Evolutionary conservation across 2,797 vertebrate genomes (phyloP), one percentile per base, ranked within the genome.

Genomic region (Sebastes miniatus): DNA sequence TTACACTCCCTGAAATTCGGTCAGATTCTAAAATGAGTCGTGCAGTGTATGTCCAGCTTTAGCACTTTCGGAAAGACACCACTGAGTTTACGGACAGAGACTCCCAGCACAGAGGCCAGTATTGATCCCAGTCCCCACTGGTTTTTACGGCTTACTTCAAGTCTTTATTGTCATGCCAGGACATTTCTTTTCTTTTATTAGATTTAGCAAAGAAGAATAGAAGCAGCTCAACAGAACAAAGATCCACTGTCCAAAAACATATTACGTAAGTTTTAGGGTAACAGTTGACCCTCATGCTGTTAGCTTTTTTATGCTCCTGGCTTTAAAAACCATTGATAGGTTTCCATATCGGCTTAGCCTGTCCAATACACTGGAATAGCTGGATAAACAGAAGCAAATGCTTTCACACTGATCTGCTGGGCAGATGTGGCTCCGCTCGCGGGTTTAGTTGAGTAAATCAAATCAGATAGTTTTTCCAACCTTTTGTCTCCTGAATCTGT

Each of bases 311-410:
- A 77, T 77, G 69, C 62, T 32, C 36, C 14, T 69, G 73, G 69
- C 66, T 81, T 91, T 57, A 62, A 81, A 81, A 85, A 61, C 6
- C 76, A 83, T 58, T 67, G 56, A 74, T 68, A 56, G 32, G 58
- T 79, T 83, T 90, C 75, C 82, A 90, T 76, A 83, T 83, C 27
- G 27, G 62, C 67, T 84, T 81, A 75, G 69, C 81, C 61, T 80
- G 24, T 76, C 63, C 84, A 80, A 87, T 80, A 74, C 67, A 39
- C 52, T 84, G 83, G 76, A 88, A 81, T 79, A 61, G 25, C 81
- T 77, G 78, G 79, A 90, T 81, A 85, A 88, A 86, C 84, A 89
- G 86, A 91, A 87, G 85, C 91, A 84, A 91, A 92, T 80, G 81
- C 75, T 87, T 89, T 87, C 66, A 59, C 11, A 9, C 54, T 71